A percentile compares a stretch with the other conserved stretches of the same genome.
phyloP scores from a whole-genome alignment of 1,140 invertebrate genomes.

The Drosophila cardini region DNA sequence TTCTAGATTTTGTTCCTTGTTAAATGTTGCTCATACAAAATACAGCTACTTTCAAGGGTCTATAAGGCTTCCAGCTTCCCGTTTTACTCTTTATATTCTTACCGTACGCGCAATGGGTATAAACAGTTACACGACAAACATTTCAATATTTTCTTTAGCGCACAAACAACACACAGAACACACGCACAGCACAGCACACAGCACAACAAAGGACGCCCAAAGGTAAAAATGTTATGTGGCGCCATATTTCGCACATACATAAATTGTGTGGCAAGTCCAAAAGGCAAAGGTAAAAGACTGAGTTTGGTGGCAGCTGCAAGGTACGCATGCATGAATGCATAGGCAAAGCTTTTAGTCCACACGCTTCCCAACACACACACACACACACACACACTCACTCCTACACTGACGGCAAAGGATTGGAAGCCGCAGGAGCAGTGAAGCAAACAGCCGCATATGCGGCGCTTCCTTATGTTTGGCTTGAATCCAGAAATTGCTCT shows the following conservation, averaged over 20 bases:
- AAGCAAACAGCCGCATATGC: conserved; percentile 40
- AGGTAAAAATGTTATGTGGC: conserved; percentile 59
- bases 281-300: conserved; percentile 20
- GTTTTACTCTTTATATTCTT: background rate
- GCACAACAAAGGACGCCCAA: conserved; percentile 38
- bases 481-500: conserved; percentile 34
- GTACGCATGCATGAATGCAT: conserved; percentile 78
- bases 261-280: conserved; percentile 70
- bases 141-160: background rate
- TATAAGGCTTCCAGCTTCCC: no score
- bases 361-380: conserved; percentile 36
- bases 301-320: conserved; percentile 51
- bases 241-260: conserved; percentile 81
- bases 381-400: conserved; percentile 16
- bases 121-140: no score
- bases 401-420: conserved; percentile 30
- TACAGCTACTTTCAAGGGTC: no score
- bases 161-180: conserved; percentile 6
- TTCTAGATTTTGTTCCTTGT: no score
- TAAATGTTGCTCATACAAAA: no score
- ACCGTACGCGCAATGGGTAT: no score
- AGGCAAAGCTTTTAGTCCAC: conserved; percentile 75
- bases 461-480: conserved; percentile 51
- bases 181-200: conserved; percentile 25
- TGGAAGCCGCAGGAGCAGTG: conserved; percentile 41